phyloP scores from a whole-genome alignment of 2,113 vertebrate genomes.

The Indri indri region DNA sequence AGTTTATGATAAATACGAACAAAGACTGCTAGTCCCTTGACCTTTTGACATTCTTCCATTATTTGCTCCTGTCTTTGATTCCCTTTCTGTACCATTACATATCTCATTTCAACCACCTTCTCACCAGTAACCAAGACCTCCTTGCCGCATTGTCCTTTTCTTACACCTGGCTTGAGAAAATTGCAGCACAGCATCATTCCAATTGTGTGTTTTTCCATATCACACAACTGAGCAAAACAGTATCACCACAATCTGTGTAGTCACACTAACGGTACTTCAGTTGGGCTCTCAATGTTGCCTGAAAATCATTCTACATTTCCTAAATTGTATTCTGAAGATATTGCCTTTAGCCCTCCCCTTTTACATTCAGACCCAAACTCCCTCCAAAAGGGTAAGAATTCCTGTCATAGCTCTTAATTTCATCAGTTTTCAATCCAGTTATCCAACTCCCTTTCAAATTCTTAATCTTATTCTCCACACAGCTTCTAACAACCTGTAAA shows the following conservation, averaged over 20 bases:
- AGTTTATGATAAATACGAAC: no score
- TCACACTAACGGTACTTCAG: background rate
- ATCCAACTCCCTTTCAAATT: background rate
- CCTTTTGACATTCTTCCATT: background rate
- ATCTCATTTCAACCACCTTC: background rate
- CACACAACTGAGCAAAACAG: background rate
- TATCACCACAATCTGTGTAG: background rate
- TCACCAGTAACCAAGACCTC: background rate
- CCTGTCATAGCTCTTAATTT: background rate
- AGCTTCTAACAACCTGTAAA: background rate
- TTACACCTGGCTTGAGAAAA: background rate
- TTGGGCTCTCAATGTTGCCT: background rate
- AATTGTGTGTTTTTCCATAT: background rate
- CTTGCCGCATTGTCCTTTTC: background rate
- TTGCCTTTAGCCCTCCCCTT: background rate
- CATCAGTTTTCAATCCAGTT: background rate
- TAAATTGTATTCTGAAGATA: background rate
- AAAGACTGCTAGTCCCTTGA: background rate
- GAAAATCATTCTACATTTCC: background rate
- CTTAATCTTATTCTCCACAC: background rate
- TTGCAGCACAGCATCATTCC: background rate
- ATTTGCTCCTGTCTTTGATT: background rate
- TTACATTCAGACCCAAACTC: background rate
- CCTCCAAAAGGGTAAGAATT: background rate
- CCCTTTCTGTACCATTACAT: background rate